These are phyloP conservation scores for Corapipo altera DNA, from an alignment of 2,113 vertebrate species.

Conservation along the genomic window DNA sequence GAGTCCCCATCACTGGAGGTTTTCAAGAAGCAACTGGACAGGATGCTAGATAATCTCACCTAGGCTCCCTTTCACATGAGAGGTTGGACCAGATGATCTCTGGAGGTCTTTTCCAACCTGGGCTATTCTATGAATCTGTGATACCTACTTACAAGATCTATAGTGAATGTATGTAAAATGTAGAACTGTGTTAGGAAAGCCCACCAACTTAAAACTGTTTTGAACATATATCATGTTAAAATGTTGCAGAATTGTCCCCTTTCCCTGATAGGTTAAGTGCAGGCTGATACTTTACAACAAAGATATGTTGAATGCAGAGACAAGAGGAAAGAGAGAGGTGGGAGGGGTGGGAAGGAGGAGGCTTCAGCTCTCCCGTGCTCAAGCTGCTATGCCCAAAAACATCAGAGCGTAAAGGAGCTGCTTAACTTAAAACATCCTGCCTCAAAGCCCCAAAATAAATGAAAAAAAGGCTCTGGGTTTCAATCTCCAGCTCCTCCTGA, in stretches of 20 bases:
- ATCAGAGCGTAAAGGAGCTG: not conserved
- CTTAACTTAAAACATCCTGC: not conserved
- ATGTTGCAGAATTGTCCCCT: not conserved
- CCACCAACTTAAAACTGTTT: not conserved
- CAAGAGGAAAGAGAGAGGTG: not conserved
- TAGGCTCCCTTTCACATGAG: not conserved
- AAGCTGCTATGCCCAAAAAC: not conserved
- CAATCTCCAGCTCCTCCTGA: not conserved
- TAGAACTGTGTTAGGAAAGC: not conserved
- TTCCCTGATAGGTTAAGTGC: not conserved
- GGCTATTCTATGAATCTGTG: not conserved
- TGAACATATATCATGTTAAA: not conserved
- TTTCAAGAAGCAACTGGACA: not conserved
- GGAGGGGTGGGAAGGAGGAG: not conserved
- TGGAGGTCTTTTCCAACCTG: not conserved
- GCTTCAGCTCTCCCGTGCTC: not conserved
- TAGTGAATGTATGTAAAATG: not conserved
- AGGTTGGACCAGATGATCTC: not conserved
- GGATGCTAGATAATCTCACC: not conserved
- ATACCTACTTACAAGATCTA: rapidly evolving
- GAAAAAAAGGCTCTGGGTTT: not conserved
- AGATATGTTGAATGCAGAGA: not conserved
- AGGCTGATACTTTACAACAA: not conserved
- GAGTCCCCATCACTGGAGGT: not conserved
- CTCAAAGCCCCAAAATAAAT: not conserved